These are phyloP conservation scores for Drosophila repleta DNA, from an alignment of 1,140 invertebrate genomes.

Conservation along the genomic window DNA sequence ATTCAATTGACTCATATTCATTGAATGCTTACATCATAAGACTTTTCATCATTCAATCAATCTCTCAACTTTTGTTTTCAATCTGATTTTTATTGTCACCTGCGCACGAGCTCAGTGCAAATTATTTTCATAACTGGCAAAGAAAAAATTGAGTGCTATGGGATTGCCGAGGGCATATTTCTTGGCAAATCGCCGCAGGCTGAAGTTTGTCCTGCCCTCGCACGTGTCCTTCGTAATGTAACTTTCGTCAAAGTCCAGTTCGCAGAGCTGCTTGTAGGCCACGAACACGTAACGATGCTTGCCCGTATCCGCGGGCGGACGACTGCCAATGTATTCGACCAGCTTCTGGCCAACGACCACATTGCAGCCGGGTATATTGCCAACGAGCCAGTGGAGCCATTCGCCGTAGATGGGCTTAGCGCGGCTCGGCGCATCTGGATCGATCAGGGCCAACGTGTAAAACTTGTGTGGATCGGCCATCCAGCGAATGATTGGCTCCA, in stretches of 20 bases:
- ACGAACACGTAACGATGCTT: slow-evolving; percentile 96
- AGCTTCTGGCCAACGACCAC: slow-evolving; percentile 89
- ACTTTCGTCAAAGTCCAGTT: slow-evolving; percentile 68
- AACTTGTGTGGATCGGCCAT: slow-evolving; percentile 85
- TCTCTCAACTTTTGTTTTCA: background rate
- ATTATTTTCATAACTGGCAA: slow-evolving; percentile 26
- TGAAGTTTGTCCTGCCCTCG: slow-evolving; percentile 89
- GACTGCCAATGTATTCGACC: slow-evolving; percentile 92
- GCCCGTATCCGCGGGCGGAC: slow-evolving; percentile 90
- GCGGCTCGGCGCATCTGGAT: slow-evolving; percentile 87
- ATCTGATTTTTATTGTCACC: slow-evolving; percentile 6
- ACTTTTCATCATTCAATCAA: too few species aligned
- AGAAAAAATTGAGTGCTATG: slow-evolving; percentile 90
- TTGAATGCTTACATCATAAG: too few species aligned
- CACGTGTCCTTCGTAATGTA: slow-evolving; percentile 85
- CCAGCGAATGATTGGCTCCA: slow-evolving; percentile 87
- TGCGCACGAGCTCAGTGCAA: background rate
- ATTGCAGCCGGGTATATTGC: slow-evolving; percentile 93
- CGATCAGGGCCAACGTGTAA: slow-evolving; percentile 90
- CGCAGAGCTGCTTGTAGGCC: slow-evolving; percentile 90
- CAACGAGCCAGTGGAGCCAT: slow-evolving; percentile 96
- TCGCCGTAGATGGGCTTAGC: slow-evolving; percentile 90
- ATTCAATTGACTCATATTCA: too few species aligned
- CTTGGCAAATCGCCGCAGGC: slow-evolving; percentile 87
- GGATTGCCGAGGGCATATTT: slow-evolving; percentile 92